Base-by-base conservation (phyloP, 2,113 vertebrate species). In the Hymenochirus boettgeri region DNA sequence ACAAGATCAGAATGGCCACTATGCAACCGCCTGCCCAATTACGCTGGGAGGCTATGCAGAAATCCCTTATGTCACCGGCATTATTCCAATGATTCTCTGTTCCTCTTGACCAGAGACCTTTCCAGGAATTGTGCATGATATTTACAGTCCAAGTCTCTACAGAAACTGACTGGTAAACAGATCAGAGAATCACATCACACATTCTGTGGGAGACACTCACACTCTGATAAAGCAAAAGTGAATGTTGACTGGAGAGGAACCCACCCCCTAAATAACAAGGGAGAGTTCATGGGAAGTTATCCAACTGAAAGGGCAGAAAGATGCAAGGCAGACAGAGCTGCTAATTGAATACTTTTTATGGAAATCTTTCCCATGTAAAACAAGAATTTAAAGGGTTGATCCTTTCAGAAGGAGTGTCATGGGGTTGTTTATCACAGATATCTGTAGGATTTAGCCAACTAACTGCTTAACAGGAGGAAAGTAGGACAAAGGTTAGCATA, bases 81-180 rank as follows among this genome's bases (percentile, higher is more conserved):
- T 31, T 42, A n/a, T 13, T 42, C 39, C 39, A 48, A n/a, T n/a
- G n/a, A n/a, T n/a, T 22, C 18, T 18, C 35, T 51, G 21, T 46
- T 12, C 10, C 21, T 25, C 22, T 15, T 51, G 24, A 37, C 45
- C 37, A n/a, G 11, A 26, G 29, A 13, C 39, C 39, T 59, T 67
- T 67, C 64, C 47, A 67, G 55, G 46, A 67, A 67, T 27, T 17
- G 8, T 3, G 17, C 15, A 4, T 21, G 9, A 58, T n/a, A 59
- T 13, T 48, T 8, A 2, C 46, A 48, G n/a, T n/a, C n/a, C n/a
- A 18, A 22, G 18, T 7, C 21, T 48, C 18, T 22, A 3, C 21
- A 23, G 46, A 12, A 12, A 42, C 10, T 48, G 13, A 48, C 46
- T 2, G 3, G 46, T 23, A 48, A 48, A 48, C 21, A 23, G 21